These are phyloP conservation scores for Rana temporaria DNA, from an alignment of 2,113 vertebrate genomes.

Conservation along the genomic window DNA sequence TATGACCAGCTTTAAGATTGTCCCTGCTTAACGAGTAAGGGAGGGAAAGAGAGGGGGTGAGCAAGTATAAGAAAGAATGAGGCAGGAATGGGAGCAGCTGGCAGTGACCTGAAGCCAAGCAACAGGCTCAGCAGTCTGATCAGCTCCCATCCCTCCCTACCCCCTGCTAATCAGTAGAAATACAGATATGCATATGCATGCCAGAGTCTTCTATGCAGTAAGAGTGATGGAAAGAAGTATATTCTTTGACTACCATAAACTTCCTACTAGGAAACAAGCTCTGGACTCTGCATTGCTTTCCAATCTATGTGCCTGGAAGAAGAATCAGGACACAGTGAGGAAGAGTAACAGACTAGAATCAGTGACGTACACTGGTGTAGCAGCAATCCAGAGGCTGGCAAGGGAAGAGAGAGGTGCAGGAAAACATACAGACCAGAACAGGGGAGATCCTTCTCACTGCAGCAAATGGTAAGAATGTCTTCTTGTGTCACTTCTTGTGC, in stretches of 20 bases:
- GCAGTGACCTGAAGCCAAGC: conserved; percentile 46
- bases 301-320: not conserved
- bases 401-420: conserved; percentile 34
- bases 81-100: conserved; percentile 33
- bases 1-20: too few species aligned
- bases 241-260: not conserved
- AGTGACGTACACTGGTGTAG: conserved; percentile 44
- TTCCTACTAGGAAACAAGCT: not conserved
- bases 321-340: conserved; percentile 25
- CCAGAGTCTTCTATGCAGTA: conserved; percentile 4
- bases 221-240: conserved; percentile 8
- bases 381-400: conserved; percentile 32
- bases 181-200: conserved; percentile 1
- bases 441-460: conserved; percentile 46
- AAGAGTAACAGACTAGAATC: conserved; percentile 18
- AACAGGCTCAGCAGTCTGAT: conserved; percentile 44
- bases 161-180: conserved; percentile 41
- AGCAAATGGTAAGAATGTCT: conserved; percentile 55
- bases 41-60: not conserved
- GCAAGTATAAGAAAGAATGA: not conserved
- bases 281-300: not conserved
- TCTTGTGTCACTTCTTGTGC: conserved; percentile 15
- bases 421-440: conserved; percentile 12
- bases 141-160: conserved; percentile 24
- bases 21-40: not conserved